Conservation (phyloP, 2,113 vertebrate genomes). For the Pollachius pollachius region DNA sequence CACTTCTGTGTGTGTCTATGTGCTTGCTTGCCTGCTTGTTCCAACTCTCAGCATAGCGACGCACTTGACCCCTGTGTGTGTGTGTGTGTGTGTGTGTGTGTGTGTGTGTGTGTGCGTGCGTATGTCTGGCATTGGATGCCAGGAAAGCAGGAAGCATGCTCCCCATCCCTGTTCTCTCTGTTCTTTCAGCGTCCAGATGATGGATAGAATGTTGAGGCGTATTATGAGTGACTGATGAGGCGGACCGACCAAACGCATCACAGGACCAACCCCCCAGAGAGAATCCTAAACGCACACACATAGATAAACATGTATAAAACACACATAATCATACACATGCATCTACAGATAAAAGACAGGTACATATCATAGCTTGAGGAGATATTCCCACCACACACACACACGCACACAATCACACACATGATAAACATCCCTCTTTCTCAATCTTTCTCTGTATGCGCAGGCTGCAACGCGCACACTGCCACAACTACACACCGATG, state of each 20-base stretch:
- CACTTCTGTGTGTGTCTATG: constrained; percentile 21
- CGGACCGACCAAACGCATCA: constrained; percentile 46
- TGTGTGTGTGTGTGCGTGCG: too few relatives aligned
- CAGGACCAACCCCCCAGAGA: constrained; percentile 43
- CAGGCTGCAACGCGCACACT: neutral
- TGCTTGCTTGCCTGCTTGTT: constrained; percentile 23
- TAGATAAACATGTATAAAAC: neutral
- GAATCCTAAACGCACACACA: neutral
- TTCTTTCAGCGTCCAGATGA: constrained; percentile 65
- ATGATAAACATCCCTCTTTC: too few relatives aligned
- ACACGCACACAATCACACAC: neutral
- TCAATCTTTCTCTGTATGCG: too few relatives aligned
- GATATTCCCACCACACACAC: constrained; percentile 4
- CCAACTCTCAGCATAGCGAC: constrained; percentile 40
- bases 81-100: too few relatives aligned
- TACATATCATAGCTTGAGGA: too few relatives aligned
- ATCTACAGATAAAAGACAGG: too few relatives aligned
- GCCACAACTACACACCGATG: constrained; percentile 9
- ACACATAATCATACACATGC: neutral
- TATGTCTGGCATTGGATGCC: too few relatives aligned
- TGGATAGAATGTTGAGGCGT: constrained; percentile 64
- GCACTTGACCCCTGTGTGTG: neutral
- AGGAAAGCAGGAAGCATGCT: neutral
- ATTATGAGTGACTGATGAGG: constrained; percentile 64
- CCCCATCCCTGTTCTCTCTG: constrained; percentile 46